Evolutionary conservation across 1,140 invertebrate species (phyloP).

Genomic region (Megathymus violae): DNA sequence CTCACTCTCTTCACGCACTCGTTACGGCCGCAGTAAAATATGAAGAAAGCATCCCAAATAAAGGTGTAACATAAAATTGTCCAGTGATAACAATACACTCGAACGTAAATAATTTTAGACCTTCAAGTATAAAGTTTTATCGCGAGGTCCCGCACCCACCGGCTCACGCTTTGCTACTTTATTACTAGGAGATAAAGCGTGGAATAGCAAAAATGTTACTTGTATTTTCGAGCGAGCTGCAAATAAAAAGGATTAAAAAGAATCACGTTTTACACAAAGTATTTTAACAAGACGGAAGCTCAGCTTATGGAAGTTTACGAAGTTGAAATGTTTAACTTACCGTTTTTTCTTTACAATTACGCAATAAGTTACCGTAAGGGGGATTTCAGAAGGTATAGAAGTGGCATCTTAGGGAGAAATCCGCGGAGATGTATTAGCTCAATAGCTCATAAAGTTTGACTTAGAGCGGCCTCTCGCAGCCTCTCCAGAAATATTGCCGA

Average conservation of each 20-base stretch:
- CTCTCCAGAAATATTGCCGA: conserved; percentile 36
- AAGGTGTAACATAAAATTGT: conserved; percentile 46
- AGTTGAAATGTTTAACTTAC: neutral
- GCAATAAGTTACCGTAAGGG: neutral
- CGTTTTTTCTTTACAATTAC: neutral
- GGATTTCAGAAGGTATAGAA: conserved; percentile 1
- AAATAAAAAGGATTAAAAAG: conserved; percentile 12
- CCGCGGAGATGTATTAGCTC: conserved; percentile 32
- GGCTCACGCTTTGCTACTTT: conserved; percentile 18
- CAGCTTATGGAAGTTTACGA: neutral
- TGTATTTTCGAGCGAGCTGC: conserved; percentile 14
- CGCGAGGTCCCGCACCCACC: conserved; percentile 10
- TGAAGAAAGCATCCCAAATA: conserved; percentile 49
- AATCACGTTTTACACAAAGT: neutral
- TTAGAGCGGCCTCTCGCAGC: conserved; percentile 30
- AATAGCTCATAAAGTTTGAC: conserved; percentile 39
- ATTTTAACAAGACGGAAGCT: neutral
- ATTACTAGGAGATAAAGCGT: conserved; percentile 19
- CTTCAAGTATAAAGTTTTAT: conserved; percentile 33
- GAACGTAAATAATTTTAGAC: conserved; percentile 38
- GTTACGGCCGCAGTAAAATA: conserved; percentile 51
- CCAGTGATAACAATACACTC: conserved; percentile 45
- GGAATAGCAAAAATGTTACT: conserved; percentile 22
- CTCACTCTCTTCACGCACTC: conserved; percentile 50
- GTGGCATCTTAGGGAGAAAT: neutral